Base-by-base conservation (phyloP, 2,797 vertebrate species). In the Sebastes taczanowskii region DNA sequence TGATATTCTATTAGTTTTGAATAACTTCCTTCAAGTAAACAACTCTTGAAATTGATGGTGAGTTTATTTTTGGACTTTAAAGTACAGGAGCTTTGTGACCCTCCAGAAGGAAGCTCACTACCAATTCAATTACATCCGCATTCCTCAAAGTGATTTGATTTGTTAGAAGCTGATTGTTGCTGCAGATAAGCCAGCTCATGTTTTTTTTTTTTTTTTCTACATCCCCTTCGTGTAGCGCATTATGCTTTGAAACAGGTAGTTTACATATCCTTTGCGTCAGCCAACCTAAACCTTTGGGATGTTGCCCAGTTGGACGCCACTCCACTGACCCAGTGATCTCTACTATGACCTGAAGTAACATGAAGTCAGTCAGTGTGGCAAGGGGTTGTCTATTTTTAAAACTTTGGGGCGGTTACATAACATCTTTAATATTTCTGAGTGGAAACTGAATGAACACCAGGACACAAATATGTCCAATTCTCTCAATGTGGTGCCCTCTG, bases 71-170 rank as follows among this genome's bases (percentile, higher is more conserved):
- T 72, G 61, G 55, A 78, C 34, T 55, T 46, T 6, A 69, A 59
- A 72, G 62, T 46, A 59, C 30, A 74, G n/a, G 20, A 72, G 55
- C 55, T 71, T 29, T 49, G 1, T 46, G 4, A 52, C 35, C 34
- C 23, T 27, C 23, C 35, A 66, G 32, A 56, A 69, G 61, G 42
- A 60, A 71, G 32, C 34, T 71, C 42, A 34, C 61, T 53, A 61
- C 80, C 69, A 80, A 69, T 62, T 84, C 70, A 77, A 75, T 86
- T 77, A 85, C 62, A 49, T 67, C 22, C 62, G 64, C 71, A 78
- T 84, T 71, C 64, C 81, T 82, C 35, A 35, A 70, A 66, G 38
- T 76, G 78, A 83, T 86, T 81, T 84, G 71, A 84, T 90, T 86
- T 83, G 68, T 71, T 38, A 7, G n/a, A 81, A 66, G 71, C 64